phyloP scores from a whole-genome alignment of 2,113 vertebrate species.

The Saiga tatarica region DNA sequence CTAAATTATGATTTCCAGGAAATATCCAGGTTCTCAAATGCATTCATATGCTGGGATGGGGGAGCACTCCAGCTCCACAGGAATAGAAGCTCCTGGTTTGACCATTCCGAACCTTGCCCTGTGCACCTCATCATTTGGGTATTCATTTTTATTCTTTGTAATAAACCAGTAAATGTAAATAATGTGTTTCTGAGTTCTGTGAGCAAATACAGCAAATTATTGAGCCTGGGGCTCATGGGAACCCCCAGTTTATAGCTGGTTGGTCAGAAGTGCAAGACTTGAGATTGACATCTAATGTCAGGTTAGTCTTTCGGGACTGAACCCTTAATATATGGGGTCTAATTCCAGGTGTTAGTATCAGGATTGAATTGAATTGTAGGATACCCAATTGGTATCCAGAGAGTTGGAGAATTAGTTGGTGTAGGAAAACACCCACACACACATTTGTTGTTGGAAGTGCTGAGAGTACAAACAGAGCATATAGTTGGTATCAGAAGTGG shows the following conservation, averaged over 20 bases:
- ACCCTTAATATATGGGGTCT: neutral
- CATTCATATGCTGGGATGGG: neutral
- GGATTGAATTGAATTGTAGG: neutral
- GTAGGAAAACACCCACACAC: neutral
- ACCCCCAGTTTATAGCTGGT: neutral
- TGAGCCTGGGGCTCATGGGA: neutral
- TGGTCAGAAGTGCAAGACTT: neutral
- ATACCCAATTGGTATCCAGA: neutral
- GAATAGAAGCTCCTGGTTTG: neutral
- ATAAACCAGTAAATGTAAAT: neutral
- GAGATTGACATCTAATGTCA: neutral
- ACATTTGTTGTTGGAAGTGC: neutral
- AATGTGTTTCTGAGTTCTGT: neutral
- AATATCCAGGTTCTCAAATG: neutral
- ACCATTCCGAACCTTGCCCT: neutral
- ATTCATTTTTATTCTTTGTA: neutral
- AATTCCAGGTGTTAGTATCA: neutral
- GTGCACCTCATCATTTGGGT: neutral
- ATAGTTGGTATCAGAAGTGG: neutral
- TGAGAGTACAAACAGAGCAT: neutral
- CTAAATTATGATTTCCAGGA: neutral
- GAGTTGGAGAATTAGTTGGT: neutral
- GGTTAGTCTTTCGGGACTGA: neutral
- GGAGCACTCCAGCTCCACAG: neutral
- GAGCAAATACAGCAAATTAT: neutral